Evolutionary conservation across 2,113 vertebrate species (phyloP).

Genomic region (Spheniscus mendiculus): DNA sequence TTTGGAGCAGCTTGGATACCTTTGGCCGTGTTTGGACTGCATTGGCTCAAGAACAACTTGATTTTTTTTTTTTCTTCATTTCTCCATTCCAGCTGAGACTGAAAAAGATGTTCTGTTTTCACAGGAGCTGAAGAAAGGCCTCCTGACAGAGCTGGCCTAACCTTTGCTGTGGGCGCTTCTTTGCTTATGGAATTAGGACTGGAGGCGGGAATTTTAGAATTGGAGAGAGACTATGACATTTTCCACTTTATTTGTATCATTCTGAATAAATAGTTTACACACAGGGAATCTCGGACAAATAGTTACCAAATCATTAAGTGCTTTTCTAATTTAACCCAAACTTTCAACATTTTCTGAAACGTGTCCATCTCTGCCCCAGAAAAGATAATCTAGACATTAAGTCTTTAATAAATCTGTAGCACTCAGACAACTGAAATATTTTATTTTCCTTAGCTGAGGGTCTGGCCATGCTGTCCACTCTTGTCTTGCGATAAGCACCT

Average conservation of each 20-base stretch:
- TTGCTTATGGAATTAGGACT: background rate
- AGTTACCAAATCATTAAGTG: background rate
- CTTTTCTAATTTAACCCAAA: background rate
- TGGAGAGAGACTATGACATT: background rate
- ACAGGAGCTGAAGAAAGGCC: background rate
- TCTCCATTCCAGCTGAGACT: background rate
- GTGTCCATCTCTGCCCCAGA: background rate
- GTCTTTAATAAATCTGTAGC: background rate
- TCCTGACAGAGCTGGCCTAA: background rate
- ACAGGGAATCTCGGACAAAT: background rate
- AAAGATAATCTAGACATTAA: background rate
- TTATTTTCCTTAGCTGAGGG: background rate
- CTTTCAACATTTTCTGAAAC: background rate
- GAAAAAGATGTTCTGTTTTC: background rate
- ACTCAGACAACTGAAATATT: background rate
- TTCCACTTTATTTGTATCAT: background rate
- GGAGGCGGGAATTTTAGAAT: background rate
- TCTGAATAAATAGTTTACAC: background rate
- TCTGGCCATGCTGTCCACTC: background rate
- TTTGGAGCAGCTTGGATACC: background rate
- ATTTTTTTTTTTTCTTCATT: background rate
- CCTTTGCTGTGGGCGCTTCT: background rate
- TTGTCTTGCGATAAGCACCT: background rate
- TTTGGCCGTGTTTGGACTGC: background rate
- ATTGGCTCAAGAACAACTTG: background rate